phyloP scores from a whole-genome alignment of 2,797 vertebrate genomes.

The Myripristis murdjan region DNA sequence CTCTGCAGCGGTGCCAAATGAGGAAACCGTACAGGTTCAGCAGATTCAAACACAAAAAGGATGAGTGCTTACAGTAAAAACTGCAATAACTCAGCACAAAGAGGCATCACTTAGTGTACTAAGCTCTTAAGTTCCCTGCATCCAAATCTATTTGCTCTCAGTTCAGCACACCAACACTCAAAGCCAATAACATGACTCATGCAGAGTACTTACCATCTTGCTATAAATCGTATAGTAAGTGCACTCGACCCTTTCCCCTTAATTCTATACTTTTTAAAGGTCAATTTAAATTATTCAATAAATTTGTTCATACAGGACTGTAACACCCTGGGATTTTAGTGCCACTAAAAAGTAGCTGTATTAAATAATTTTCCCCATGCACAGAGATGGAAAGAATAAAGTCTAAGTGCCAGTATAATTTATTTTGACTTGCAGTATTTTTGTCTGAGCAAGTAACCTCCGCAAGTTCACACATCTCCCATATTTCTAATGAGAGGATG shows the following conservation, averaged over 20 bases:
- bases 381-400: neutral
- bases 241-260: neutral
- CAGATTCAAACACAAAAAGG: constrained; percentile 50
- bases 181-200: constrained; percentile 5
- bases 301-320: neutral
- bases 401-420: too few relatives aligned
- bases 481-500: neutral
- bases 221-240: neutral
- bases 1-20: constrained; percentile 56
- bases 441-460: too few relatives aligned
- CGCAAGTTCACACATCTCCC: neutral
- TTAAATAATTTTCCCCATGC: neutral
- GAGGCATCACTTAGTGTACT: neutral
- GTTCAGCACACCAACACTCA: neutral
- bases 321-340: neutral
- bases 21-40: constrained; percentile 53
- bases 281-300: constrained; percentile 4
- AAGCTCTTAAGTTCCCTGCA: constrained; percentile 15
- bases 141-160: constrained; percentile 19
- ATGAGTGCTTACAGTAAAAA: constrained; percentile 45
- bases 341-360: neutral
- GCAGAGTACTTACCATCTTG: neutral
- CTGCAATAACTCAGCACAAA: constrained; percentile 52
- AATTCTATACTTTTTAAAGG: neutral
- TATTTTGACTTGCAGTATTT: too few relatives aligned